Percentiles rank a stretch among this genome's conserved stretches.
Conservation (phyloP, 2,888 invertebrate genomes). For the Abrostola tripartita region DNA sequence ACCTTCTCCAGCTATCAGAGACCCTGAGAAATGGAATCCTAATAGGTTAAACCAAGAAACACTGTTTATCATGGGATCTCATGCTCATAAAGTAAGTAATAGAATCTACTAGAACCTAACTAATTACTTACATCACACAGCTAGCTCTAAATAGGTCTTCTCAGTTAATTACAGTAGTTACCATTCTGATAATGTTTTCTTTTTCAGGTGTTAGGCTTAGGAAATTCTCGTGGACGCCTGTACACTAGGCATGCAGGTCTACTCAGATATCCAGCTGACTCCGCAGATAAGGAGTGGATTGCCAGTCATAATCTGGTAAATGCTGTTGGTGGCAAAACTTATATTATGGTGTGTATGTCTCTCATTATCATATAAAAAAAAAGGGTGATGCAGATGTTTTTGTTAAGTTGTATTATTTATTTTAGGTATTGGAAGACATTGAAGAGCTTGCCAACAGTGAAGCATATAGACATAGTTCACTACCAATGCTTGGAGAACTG, state of each 20-base stretch:
- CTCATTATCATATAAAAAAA: not conserved
- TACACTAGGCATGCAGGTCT: conserved; percentile 93
- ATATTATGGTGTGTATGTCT: conserved; percentile 88
- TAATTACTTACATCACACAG: too few species aligned
- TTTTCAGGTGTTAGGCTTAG: conserved; percentile 90
- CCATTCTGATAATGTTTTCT: not conserved
- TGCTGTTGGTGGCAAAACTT: conserved; percentile 93
- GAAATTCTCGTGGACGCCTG: conserved; percentile 92
- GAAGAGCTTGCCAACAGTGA: conserved; percentile 92
- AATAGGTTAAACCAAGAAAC: conserved; percentile 91
- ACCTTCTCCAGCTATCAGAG: conserved; percentile 85
- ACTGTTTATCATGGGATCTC: conserved; percentile 93
- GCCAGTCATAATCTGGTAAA: conserved; percentile 93
- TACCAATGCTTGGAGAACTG: conserved; percentile 90
- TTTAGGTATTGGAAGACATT: conserved; percentile 91
- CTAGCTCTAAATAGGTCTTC: too few species aligned
- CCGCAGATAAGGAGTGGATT: conserved; percentile 94
- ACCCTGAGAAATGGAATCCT: conserved; percentile 92
- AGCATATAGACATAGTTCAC: conserved; percentile 90
- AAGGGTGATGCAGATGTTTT: not conserved
- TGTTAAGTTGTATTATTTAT: not conserved
- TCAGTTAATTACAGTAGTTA: too few species aligned
- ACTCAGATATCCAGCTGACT: conserved; percentile 93
- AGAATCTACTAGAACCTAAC: not conserved
- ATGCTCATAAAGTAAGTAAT: conserved; percentile 89